Percentiles rank a stretch among this genome's conserved stretches.
phyloP scores from a whole-genome alignment of 2,888 invertebrate species.

The Eudemis profundana region DNA sequence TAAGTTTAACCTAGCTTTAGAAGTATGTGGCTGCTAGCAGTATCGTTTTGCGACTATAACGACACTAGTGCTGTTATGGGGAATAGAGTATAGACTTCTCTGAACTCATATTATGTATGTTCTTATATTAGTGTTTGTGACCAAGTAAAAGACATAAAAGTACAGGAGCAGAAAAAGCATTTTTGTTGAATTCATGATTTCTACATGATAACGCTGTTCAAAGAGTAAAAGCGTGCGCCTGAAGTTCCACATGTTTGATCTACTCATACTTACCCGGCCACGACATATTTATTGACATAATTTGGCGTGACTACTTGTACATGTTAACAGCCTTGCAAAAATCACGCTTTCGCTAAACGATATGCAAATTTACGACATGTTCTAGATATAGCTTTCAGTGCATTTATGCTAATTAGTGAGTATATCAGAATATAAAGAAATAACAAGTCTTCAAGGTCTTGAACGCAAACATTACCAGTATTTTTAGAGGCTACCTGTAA shows the following conservation, averaged over 20 bases:
- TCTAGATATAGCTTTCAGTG: slow-evolving; percentile 40
- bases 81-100: no score
- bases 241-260: background rate
- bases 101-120: no score
- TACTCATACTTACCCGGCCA: slow-evolving; percentile 16
- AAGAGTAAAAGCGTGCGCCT: slow-evolving; percentile 2
- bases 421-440: slow-evolving; percentile 22
- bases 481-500: background rate
- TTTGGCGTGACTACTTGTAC: slow-evolving; percentile 33
- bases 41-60: no score
- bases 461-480: slow-evolving; percentile 14
- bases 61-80: no score
- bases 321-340: slow-evolving; percentile 62
- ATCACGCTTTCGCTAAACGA: slow-evolving; percentile 72
- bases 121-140: no score
- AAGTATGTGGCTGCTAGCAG: no score
- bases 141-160: no score
- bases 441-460: slow-evolving; percentile 28
- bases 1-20: no score
- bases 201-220: background rate
- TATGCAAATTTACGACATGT: slow-evolving; percentile 56
- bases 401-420: slow-evolving; percentile 34
- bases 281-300: slow-evolving; percentile 35
- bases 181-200: slow-evolving; percentile 5
- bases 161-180: no score